A percentile compares a stretch with the other conserved stretches of the same genome.
Evolutionary conservation across 2,888 invertebrate species (phyloP).

Genomic region (Mongoloraphidia duomilia): DNA sequence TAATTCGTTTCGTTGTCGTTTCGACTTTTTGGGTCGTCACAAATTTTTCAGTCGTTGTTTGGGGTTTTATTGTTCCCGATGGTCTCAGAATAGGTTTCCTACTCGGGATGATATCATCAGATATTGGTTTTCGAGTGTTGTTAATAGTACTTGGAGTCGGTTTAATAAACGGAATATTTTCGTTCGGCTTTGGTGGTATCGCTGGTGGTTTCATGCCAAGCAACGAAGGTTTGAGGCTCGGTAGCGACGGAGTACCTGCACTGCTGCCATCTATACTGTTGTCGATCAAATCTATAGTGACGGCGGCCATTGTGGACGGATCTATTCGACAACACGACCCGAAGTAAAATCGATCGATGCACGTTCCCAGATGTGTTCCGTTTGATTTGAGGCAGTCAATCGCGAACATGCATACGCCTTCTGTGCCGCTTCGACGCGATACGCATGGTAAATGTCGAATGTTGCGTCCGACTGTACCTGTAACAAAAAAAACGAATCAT

Average conservation of each 20-base stretch:
- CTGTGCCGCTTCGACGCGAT: constrained; percentile 61
- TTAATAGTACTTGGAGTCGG: constrained; percentile 16
- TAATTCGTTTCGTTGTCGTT: background rate
- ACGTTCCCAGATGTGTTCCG: constrained; percentile 81
- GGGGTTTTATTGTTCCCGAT: constrained; percentile 2
- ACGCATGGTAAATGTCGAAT: constrained; percentile 82
- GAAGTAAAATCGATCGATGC: constrained; percentile 86
- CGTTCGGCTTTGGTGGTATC: no score
- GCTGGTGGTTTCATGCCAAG: no score
- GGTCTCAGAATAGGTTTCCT: constrained; percentile 14
- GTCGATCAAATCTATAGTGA: constrained; percentile 33
- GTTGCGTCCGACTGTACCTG: constrained; percentile 69
- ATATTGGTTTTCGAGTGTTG: constrained; percentile 18
- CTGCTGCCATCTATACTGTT: constrained; percentile 44
- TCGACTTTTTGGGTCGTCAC: constrained; percentile 10
- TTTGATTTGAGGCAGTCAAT: constrained; percentile 83
- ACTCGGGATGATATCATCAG: constrained; percentile 22
- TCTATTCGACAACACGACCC: constrained; percentile 81
- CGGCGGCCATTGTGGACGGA: constrained; percentile 32
- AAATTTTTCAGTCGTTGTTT: constrained; percentile 6
- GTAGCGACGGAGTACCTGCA: background rate
- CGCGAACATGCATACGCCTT: constrained; percentile 87
- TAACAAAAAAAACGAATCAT: constrained; percentile 29
- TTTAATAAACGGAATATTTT: constrained; percentile 9
- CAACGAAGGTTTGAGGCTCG: background rate